Conservation (phyloP, 2,888 invertebrate species). For the Dynastes hyllus region DNA sequence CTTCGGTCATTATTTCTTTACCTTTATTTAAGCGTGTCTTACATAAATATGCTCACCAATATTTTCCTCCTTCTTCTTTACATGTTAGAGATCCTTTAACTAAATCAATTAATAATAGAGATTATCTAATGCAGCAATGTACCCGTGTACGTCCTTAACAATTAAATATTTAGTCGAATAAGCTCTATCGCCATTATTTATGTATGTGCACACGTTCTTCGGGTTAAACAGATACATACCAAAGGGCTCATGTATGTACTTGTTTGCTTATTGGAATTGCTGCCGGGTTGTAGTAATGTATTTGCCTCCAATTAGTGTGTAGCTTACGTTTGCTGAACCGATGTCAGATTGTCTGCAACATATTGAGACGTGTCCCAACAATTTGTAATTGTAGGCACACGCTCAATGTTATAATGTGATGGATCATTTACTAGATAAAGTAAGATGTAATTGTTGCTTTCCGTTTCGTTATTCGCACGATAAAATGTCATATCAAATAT, state of each 20-base stretch:
- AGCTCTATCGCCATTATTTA: constrained; percentile 19
- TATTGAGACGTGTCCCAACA: constrained; percentile 9
- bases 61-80: background rate
- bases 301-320: constrained; percentile 24
- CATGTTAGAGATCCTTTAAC: background rate
- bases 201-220: constrained; percentile 35
- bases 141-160: background rate
- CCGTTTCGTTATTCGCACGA: too few relatives aligned
- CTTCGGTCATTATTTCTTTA: too few relatives aligned
- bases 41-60: background rate
- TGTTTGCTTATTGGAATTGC: constrained; percentile 27
- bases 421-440: too few relatives aligned
- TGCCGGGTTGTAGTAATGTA: constrained; percentile 12
- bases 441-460: too few relatives aligned
- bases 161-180: constrained; percentile 29
- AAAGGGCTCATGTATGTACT: constrained; percentile 6
- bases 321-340: constrained; percentile 5
- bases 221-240: constrained; percentile 9
- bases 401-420: background rate
- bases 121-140: constrained; percentile 8
- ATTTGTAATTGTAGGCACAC: background rate
- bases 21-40: background rate
- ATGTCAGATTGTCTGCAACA: background rate
- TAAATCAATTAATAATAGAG: constrained; percentile 4
- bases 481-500: too few relatives aligned